Conservation (phyloP, 2,113 vertebrate species). For the Gnathonemus longibarbis region DNA sequence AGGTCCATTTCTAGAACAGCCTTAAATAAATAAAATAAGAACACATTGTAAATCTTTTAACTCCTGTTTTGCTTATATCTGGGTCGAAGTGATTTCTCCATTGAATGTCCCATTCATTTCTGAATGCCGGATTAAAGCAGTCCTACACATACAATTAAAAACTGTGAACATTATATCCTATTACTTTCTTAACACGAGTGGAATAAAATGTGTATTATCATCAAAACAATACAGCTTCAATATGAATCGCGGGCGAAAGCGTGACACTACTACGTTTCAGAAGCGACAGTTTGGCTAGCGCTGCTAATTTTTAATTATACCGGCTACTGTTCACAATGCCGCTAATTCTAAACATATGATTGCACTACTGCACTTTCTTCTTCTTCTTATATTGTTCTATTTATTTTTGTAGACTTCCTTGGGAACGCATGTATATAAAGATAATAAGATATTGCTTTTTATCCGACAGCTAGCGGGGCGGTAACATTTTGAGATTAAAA, state of each 20-base stretch:
- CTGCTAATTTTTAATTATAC: not conserved
- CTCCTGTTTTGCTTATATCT: not conserved
- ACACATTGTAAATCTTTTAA: not conserved
- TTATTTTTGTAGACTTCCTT: not conserved
- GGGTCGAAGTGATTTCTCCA: not conserved
- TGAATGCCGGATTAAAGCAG: not conserved
- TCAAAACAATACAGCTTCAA: not conserved
- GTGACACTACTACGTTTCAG: not conserved
- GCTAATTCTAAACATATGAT: not conserved
- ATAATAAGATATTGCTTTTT: not conserved
- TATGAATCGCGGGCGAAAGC: not conserved
- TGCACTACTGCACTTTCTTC: not conserved
- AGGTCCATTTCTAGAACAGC: constrained; percentile 30
- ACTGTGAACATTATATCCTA: not conserved
- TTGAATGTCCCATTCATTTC: not conserved
- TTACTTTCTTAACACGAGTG: not conserved
- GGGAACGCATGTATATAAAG: not conserved
- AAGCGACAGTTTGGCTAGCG: not conserved
- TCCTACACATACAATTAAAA: not conserved
- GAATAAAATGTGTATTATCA: not conserved
- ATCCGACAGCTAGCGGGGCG: not conserved
- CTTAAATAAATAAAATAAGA: not conserved
- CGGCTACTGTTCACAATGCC: not conserved
- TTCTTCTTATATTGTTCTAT: not conserved
- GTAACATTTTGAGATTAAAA: not conserved